Conservation (phyloP, 2,797 vertebrate genomes). For the Babyrousa celebensis region DNA sequence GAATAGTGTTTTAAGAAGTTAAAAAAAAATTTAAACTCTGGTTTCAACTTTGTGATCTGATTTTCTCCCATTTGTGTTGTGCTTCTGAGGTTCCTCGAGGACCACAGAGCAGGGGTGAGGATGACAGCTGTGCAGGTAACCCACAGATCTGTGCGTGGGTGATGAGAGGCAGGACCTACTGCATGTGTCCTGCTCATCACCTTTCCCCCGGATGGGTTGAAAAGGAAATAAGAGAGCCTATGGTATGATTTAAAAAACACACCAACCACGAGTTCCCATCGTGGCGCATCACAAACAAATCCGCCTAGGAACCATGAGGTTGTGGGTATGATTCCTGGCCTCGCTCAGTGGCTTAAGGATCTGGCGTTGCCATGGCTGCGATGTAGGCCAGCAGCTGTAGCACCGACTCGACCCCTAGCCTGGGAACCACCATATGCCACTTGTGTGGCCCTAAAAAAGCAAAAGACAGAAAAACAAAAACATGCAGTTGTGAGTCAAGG, state of each 20-base stretch:
- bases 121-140: background rate
- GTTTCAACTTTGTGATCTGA: background rate
- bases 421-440: no score
- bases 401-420: no score
- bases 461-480: no score
- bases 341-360: no score
- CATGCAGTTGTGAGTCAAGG: background rate
- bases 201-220: background rate
- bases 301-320: no score
- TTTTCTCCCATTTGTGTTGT: background rate
- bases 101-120: background rate
- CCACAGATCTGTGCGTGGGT: fast-evolving
- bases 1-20: background rate
- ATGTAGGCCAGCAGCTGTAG: no score
- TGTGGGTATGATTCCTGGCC: no score
- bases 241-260: background rate
- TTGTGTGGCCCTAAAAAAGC: no score
- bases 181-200: background rate
- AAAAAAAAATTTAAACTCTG: background rate
- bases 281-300: no score
- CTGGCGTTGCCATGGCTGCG: no score
- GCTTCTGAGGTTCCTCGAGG: background rate
- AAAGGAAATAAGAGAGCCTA: background rate
- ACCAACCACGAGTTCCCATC: no score
- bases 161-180: background rate